Evolutionary conservation across 1,140 invertebrate species (phyloP), one percentile per base, ranked within the genome.

Genomic region (Camponotus vicinus): DNA sequence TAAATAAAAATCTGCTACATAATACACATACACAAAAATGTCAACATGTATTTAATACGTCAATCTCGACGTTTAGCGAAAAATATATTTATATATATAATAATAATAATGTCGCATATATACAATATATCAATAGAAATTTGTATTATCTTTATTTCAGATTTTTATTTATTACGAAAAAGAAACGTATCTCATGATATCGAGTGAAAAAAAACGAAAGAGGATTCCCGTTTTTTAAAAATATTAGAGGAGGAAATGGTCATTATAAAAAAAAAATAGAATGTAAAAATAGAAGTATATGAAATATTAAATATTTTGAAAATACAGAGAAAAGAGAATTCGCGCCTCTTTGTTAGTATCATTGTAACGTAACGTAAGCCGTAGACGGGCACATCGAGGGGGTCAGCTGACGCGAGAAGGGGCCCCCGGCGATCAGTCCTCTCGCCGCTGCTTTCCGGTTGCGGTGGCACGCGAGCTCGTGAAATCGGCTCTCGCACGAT

Each of bases 1-100:
- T 73, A 49, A 83, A 83, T 83, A 83, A 83, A 83, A 32, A 61
- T 83, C 40, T 83, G n/a, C 34, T 40, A 69, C 18, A 52, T 49
- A 18, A 67, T 55, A 69, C 2, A 77, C 18, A 52, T 52, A 77
- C 18, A 77, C 18, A 42, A 32, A 64, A 61, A 15, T 9, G 37
- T 40, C 15, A 78, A 34, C 5, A 49, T 34, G 4, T 64, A 18
- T 13, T 63, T 32, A 45, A 40, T 63, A 42, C 13, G 3, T 15
- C 49, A 32, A 52, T 77, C 42, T 77, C 13, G 9, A 27, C 32
- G 49, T 40, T 27, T 6, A 5, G 42, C 13, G 40, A 77, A 32
- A 45, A 7, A 9, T 76, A 57, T 18, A n/a, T 34, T 73, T 57
- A 55, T 37, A 55, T 37, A 34, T 7, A 18, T 7, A 15, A 15